Conservation (phyloP, 2,797 vertebrate species). For the Helarctos malayanus region DNA sequence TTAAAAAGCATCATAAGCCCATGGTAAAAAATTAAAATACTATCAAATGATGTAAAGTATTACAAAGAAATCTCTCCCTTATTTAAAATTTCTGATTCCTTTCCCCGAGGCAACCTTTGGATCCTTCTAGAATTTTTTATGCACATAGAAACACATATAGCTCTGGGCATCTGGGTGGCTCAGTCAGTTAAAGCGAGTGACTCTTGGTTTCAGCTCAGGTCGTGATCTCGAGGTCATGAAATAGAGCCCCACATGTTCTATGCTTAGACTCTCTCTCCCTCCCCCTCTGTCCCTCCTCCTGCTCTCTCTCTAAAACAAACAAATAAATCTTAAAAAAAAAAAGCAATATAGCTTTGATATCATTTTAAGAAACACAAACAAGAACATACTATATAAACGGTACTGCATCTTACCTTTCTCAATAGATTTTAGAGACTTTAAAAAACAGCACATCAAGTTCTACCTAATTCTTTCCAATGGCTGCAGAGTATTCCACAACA, state of each 20-base stretch:
- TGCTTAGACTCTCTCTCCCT: not conserved
- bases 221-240: not conserved
- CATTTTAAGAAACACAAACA: conserved; percentile 18
- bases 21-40: conserved; percentile 46
- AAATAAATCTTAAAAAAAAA: not conserved
- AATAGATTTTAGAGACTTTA: not conserved
- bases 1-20: not conserved
- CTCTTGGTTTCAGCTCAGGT: not conserved
- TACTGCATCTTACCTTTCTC: conserved; percentile 4
- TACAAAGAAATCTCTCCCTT: conserved; percentile 49
- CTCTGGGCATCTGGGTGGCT: not conserved
- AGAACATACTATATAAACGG: not conserved
- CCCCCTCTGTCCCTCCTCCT: not conserved
- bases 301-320: not conserved
- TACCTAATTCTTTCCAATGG: conserved; percentile 36
- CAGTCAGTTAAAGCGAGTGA: not conserved
- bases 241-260: not conserved
- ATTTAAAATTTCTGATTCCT: conserved; percentile 40
- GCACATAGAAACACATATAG: not conserved
- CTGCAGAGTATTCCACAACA: not conserved
- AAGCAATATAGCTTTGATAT: not conserved
- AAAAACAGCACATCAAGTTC: conserved; percentile 14
- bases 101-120: not conserved
- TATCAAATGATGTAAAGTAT: conserved; percentile 31
- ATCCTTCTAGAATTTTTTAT: conserved; percentile 43